Evolutionary conservation across 2,113 vertebrate species (phyloP).

Genomic region (Cygnus atratus): DNA sequence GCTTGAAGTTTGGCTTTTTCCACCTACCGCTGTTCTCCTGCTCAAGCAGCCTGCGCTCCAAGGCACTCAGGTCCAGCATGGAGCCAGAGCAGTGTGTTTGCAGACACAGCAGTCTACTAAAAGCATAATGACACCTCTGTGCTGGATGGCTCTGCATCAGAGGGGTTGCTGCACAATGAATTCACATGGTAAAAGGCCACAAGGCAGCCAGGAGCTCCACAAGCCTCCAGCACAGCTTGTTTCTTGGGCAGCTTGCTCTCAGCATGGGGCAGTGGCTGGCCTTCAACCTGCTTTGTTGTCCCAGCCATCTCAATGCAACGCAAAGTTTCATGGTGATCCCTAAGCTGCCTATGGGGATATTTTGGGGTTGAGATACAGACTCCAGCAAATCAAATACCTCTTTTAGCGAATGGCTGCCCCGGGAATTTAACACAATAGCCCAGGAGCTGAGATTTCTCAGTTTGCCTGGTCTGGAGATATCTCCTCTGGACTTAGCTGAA

Average conservation of each 20-base stretch:
- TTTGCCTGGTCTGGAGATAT: neutral
- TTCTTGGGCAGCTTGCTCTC: neutral
- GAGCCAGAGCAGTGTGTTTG: too few relatives aligned
- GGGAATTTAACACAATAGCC: neutral
- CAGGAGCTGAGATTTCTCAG: neutral
- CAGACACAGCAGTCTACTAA: neutral
- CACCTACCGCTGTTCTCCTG: neutral
- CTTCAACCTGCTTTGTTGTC: neutral
- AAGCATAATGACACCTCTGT: neutral
- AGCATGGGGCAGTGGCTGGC: neutral
- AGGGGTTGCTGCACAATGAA: too few relatives aligned
- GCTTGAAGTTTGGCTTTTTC: neutral
- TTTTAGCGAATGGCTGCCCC: neutral
- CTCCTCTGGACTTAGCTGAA: neutral
- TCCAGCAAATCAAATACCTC: neutral
- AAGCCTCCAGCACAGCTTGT: neutral
- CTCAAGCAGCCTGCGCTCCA: neutral
- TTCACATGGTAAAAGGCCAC: neutral
- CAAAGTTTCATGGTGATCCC: neutral
- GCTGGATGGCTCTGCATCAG: neutral
- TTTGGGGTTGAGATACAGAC: neutral
- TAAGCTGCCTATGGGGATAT: neutral
- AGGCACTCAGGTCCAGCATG: fast-evolving
- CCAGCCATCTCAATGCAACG: neutral
- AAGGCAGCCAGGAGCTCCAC: neutral